Evolutionary conservation across 2,797 vertebrate genomes (phyloP).

Genomic region (Anomalospiza imberbis): DNA sequence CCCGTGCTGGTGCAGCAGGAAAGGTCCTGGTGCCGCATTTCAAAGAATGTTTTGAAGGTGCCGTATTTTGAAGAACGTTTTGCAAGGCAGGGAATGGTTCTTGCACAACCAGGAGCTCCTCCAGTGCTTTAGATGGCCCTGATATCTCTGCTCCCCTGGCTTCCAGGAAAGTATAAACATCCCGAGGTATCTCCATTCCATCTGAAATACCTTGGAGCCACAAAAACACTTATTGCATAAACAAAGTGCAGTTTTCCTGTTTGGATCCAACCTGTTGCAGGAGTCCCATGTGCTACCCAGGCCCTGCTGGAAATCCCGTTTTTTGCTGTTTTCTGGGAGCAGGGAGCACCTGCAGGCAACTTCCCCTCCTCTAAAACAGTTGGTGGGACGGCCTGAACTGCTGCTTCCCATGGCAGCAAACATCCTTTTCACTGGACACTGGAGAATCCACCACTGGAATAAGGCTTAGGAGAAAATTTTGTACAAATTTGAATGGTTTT

Average conservation of each 20-base stretch:
- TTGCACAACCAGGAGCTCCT: conserved; percentile 33
- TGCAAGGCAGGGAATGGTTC: not conserved
- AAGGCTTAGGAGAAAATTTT: not conserved
- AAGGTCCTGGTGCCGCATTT: fast-evolving
- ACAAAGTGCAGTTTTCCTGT: not conserved
- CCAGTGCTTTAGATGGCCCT: conserved; percentile 27
- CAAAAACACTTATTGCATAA: not conserved
- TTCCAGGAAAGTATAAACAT: conserved; percentile 44
- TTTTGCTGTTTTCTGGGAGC: not conserved
- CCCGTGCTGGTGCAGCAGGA: not conserved
- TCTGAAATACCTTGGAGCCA: conserved; percentile 38
- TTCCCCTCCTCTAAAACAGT: not conserved
- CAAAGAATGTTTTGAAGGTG: not conserved
- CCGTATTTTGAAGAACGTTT: not conserved
- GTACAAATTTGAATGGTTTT: not conserved
- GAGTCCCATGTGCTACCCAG: not conserved
- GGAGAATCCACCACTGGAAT: not conserved
- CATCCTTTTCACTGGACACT: fast-evolving
- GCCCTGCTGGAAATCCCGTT: fast-evolving
- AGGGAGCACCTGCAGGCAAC: fast-evolving
- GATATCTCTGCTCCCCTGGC: conserved; percentile 49
- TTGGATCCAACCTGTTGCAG: fast-evolving
- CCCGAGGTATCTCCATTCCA: conserved; percentile 42
- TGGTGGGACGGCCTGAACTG: not conserved
- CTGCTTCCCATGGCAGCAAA: not conserved